Evolutionary conservation across 2,888 invertebrate genomes (phyloP), one percentile per base, ranked within the genome.

Genomic region (Sussaba pulchella): DNA sequence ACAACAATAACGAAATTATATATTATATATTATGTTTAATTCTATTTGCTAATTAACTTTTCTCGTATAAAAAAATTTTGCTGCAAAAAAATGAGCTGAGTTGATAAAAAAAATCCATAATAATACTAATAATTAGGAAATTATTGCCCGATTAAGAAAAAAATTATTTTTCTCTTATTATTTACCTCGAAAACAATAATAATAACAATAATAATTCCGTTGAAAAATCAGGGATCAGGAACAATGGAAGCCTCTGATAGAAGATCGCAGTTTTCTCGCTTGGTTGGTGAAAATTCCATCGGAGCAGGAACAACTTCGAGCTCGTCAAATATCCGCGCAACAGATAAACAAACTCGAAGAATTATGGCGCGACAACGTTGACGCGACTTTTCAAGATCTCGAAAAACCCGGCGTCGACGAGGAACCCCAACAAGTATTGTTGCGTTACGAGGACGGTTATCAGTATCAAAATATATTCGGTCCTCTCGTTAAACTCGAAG

Each of bases 401-500:
- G 99, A 99, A 91, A 98, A 99, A 90, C 99, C 99, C 0, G 99
- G 99, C 0, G 97, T 99, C 0, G 99, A 99, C 91, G 98, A 99
- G 88, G 99, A 99, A 90, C 99, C 99, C 0, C 98, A 99, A 90
- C 99, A 98, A 92, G 91, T 91, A 41, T 83, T 90, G 73, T 86
- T 94, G 72, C 95, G 99, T 84, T 99, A 99, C 90, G 99, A 99
- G 92, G 99, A 99, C 93, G 99, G 99, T 9, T 99, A 99, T 92
- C 99, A 99, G 92, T 99, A 99, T 91, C 98, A 99, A 92, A 98
- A 99, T 91, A 98, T 99, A 79, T 99, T 99, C 93, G 98, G 98
- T 0, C 99, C 99, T 0, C 93, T 99, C 39, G 98, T 99, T 0
- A 98, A 98, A 90, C 93, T 99, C 45, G 99, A 99, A 93, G 99